Percentiles rank a stretch among this genome's conserved stretches.
These are phyloP conservation scores for Osedax frankpressi DNA, from an alignment of 2,888 invertebrate genomes.

Conservation along the genomic window DNA sequence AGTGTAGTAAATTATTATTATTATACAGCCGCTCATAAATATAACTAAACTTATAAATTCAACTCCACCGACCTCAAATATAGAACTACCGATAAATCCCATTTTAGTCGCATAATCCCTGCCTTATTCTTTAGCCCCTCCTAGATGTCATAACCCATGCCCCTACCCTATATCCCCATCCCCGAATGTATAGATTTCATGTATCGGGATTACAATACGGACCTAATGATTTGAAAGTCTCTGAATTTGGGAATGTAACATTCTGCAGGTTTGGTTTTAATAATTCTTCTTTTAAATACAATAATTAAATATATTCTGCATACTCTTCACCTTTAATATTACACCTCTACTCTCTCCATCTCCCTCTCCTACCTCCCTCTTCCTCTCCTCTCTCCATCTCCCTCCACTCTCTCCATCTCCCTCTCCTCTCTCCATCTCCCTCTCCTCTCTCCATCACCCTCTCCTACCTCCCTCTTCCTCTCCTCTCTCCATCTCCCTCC, in stretches of 20 bases:
- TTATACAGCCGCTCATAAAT: no score
- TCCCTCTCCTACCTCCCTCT: not conserved
- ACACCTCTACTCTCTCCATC: no score
- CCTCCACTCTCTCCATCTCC: not conserved
- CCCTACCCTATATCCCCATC: not conserved
- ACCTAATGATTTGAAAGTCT: constrained; percentile 26
- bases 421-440: not conserved
- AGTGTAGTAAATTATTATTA: no score
- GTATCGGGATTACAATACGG: not conserved
- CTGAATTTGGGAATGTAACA: constrained; percentile 30
- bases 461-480: no score
- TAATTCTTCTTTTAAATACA: no score
- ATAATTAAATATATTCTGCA: no score
- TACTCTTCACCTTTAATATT: no score
- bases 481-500: no score
- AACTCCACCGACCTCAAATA: no score
- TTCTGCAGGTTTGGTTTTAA: constrained; percentile 31
- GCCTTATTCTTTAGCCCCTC: not conserved
- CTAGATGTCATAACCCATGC: not conserved
- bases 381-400: not conserved
- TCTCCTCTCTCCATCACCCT: not conserved
- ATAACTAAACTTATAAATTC: no score
- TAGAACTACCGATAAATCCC: no score
- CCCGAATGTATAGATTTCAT: not conserved
- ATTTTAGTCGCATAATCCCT: no score